phyloP scores from a whole-genome alignment of 1,140 invertebrate genomes.

The Pomacea maculata region DNA sequence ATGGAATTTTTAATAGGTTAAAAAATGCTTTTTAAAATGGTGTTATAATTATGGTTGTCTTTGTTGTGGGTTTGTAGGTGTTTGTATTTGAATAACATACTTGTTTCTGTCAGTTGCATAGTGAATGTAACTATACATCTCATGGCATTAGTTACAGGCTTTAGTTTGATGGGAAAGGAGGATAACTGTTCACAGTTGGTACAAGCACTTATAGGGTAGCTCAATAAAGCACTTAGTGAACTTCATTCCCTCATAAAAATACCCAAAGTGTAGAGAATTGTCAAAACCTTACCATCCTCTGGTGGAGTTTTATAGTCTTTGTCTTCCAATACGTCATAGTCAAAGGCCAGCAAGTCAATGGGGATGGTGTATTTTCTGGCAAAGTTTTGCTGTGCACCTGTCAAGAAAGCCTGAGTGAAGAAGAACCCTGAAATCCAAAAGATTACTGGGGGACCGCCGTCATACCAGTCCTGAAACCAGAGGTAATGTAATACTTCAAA shows the following conservation, averaged over 20 bases:
- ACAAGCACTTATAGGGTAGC: not conserved
- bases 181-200: not conserved
- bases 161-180: no score
- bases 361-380: constrained; percentile 67
- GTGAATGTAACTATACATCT: no score
- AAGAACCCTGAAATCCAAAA: constrained; percentile 66
- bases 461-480: constrained; percentile 62
- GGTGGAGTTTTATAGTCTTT: constrained; percentile 62
- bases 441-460: constrained; percentile 56
- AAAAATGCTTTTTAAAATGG: no score
- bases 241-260: not conserved
- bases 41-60: no score
- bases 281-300: constrained; percentile 63
- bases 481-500: not conserved
- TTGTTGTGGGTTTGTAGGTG: no score
- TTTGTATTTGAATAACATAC: no score
- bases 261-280: not conserved
- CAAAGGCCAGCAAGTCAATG: constrained; percentile 66
- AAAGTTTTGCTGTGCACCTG: constrained; percentile 67
- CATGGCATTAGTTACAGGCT: no score
- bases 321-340: constrained; percentile 65
- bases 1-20: no score
- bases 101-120: no score
- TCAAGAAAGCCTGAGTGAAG: constrained; percentile 67
- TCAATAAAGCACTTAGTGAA: not conserved